Conservation (phyloP, 2,113 vertebrate genomes). For the Melospiza melodia region DNA sequence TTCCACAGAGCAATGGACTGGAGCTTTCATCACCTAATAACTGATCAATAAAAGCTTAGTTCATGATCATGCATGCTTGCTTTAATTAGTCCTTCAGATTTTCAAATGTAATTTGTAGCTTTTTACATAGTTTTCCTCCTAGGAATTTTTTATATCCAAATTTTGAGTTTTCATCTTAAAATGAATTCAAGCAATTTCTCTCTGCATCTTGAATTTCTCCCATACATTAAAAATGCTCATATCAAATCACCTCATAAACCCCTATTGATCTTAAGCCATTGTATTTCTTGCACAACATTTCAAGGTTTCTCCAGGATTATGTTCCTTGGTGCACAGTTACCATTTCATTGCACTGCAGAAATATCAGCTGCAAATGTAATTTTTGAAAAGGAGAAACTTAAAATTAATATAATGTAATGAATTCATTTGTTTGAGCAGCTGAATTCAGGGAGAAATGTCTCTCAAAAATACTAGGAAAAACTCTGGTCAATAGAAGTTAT, state of each 20-base stretch:
- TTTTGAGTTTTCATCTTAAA: background rate
- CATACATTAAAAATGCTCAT: fast-evolving
- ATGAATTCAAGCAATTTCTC: background rate
- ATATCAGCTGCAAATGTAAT: background rate
- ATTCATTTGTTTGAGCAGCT: background rate
- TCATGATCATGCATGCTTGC: background rate
- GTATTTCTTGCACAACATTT: background rate
- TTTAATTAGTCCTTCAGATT: background rate
- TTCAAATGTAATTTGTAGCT: background rate
- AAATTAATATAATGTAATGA: background rate
- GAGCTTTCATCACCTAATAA: background rate
- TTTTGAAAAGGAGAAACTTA: background rate
- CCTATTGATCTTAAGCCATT: background rate
- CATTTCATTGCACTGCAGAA: background rate
- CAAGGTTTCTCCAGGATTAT: background rate
- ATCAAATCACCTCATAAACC: background rate
- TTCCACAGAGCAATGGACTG: background rate
- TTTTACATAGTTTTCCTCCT: background rate
- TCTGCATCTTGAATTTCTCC: background rate
- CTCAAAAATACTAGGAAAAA: background rate
- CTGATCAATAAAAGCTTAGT: background rate
- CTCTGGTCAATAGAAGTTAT: background rate
- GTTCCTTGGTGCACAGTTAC: background rate
- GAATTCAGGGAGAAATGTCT: background rate
- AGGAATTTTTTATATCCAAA: background rate